Evolutionary conservation across 1,140 invertebrate genomes (phyloP).

Genomic region (Aphelenchoides avenae): DNA sequence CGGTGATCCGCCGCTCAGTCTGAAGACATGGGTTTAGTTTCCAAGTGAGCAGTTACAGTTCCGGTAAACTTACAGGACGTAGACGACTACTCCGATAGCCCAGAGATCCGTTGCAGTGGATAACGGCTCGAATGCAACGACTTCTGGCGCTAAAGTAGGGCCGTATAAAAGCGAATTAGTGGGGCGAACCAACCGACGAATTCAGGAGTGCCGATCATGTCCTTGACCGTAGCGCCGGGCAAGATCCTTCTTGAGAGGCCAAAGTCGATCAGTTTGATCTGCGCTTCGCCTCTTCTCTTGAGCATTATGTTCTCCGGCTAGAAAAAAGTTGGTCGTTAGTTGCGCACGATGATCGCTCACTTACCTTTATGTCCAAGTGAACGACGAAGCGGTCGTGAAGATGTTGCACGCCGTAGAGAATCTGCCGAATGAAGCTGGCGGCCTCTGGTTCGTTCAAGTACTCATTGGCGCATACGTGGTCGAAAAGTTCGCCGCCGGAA

Average conservation of each 20-base stretch:
- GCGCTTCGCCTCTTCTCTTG: conserved; percentile 60
- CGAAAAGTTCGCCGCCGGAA: conserved; percentile 66
- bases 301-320: conserved; percentile 67
- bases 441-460: conserved; percentile 64
- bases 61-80: conserved; percentile 60
- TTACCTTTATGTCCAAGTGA: conserved; percentile 65
- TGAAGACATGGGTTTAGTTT: conserved; percentile 40
- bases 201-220: conserved; percentile 66
- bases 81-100: conserved; percentile 63
- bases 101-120: conserved; percentile 62
- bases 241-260: conserved; percentile 66
- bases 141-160: conserved; percentile 64
- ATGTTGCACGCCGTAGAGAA: conserved; percentile 63
- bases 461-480: conserved; percentile 65
- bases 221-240: conserved; percentile 61
- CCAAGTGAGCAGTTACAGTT: not conserved
- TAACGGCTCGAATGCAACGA: conserved; percentile 63
- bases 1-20: conserved; percentile 65
- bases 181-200: conserved; percentile 63
- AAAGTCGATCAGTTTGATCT: conserved; percentile 69
- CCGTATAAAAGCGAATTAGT: conserved; percentile 14
- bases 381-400: conserved; percentile 63
- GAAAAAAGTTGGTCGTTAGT: conserved; percentile 24
- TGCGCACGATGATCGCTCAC: conserved; percentile 13
- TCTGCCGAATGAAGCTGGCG: conserved; percentile 64